phyloP scores from a whole-genome alignment of 2,888 invertebrate genomes.

The Catocala nupta region DNA sequence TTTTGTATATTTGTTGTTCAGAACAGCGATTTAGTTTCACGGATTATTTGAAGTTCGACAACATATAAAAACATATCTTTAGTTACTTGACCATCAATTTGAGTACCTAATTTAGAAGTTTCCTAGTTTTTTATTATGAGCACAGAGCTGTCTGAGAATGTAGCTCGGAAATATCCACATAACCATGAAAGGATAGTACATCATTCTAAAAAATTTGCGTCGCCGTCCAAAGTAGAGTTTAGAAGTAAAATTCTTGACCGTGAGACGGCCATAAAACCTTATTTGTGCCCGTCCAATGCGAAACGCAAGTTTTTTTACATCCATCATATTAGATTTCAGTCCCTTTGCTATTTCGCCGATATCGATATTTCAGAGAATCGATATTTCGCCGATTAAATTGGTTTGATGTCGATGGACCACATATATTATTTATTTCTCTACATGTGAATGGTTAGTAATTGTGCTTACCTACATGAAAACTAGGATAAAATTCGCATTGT shows the following conservation, averaged over 20 bases:
- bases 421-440: neutral
- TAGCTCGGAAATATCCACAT: neutral
- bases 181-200: neutral
- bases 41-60: too few relatives aligned
- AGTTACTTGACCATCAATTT: too few relatives aligned
- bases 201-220: constrained; percentile 5
- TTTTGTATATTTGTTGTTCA: too few relatives aligned
- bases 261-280: constrained; percentile 47
- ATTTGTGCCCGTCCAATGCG: constrained; percentile 29
- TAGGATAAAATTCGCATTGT: too few relatives aligned
- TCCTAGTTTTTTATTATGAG: too few relatives aligned
- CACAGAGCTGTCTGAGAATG: too few relatives aligned
- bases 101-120: too few relatives aligned
- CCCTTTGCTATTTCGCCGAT: constrained; percentile 4
- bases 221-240: constrained; percentile 4
- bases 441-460: too few relatives aligned
- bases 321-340: constrained; percentile 33
- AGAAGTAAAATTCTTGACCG: constrained; percentile 32
- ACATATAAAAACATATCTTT: too few relatives aligned
- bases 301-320: constrained; percentile 26
- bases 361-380: constrained; percentile 9
- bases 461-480: too few relatives aligned
- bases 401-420: constrained; percentile 4
- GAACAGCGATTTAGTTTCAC: too few relatives aligned
- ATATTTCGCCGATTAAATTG: constrained; percentile 9